phyloP scores from a whole-genome alignment of 1,140 invertebrate genomes.

The Bombus consobrinus region DNA sequence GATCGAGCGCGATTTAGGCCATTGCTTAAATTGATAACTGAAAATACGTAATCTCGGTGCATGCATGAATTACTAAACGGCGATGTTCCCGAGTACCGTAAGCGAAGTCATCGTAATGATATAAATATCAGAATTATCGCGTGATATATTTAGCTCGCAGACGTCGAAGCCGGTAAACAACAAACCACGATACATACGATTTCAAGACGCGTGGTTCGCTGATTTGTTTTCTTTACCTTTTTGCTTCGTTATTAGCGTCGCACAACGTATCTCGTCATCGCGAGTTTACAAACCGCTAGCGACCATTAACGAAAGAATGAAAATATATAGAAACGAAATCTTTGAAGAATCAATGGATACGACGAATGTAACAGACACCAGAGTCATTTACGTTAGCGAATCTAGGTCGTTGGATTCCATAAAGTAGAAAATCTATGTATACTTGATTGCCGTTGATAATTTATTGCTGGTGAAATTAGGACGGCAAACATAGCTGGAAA shows the following conservation, averaged over 20 bases:
- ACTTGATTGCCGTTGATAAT: constrained; percentile 38
- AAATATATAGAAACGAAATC: not conserved
- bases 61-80: constrained; percentile 13
- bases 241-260: not conserved
- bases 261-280: not conserved
- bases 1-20: not conserved
- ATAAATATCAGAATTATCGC: constrained; percentile 66
- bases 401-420: constrained; percentile 13
- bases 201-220: constrained; percentile 7
- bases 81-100: constrained; percentile 8
- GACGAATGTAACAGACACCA: not conserved
- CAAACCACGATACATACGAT: constrained; percentile 51
- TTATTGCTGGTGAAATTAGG: constrained; percentile 28
- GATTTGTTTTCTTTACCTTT: not conserved
- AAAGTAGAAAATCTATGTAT: constrained; percentile 32
- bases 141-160: constrained; percentile 61
- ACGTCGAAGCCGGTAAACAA: constrained; percentile 61
- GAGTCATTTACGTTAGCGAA: not conserved
- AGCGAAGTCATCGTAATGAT: constrained; percentile 43
- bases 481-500: constrained; percentile 14
- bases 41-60: constrained; percentile 11
- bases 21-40: not conserved
- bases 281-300: not conserved
- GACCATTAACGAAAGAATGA: not conserved
- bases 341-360: not conserved